Conservation (phyloP, 1,140 invertebrate species). For the Microplitis mediator region DNA sequence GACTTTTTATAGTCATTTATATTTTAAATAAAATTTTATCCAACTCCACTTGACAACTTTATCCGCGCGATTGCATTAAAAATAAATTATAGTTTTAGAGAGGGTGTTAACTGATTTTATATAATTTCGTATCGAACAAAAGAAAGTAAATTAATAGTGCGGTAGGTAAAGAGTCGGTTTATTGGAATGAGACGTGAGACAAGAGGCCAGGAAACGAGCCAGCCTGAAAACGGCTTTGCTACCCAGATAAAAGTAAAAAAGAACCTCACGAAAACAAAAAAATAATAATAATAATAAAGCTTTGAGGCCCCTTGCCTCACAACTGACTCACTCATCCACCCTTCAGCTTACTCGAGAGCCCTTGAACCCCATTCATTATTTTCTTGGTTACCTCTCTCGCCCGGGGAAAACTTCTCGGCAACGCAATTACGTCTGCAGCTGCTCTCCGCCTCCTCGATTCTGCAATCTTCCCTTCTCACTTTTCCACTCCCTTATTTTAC, state of each 20-base stretch:
- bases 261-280: not conserved
- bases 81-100: too few species aligned
- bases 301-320: not conserved
- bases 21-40: too few species aligned
- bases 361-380: slow-evolving; percentile 57
- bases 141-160: too few species aligned
- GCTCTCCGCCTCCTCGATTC: slow-evolving; percentile 28
- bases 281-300: not conserved
- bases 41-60: too few species aligned
- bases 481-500: not conserved
- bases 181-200: too few species aligned
- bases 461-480: slow-evolving; percentile 10
- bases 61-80: too few species aligned
- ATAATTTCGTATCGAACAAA: too few species aligned
- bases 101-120: too few species aligned
- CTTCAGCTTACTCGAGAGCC: slow-evolving; percentile 14
- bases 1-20: too few species aligned
- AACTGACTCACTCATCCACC: slow-evolving; percentile 2
- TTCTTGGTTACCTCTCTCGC: slow-evolving; percentile 59
- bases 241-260: slow-evolving; percentile 13
- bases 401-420: slow-evolving; percentile 60
- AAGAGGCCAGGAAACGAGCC: not conserved
- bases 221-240: slow-evolving; percentile 2
- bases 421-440: slow-evolving; percentile 57
- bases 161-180: too few species aligned